Evolutionary conservation across 2,797 vertebrate species (phyloP).

Genomic region (Iguana delicatissima): DNA sequence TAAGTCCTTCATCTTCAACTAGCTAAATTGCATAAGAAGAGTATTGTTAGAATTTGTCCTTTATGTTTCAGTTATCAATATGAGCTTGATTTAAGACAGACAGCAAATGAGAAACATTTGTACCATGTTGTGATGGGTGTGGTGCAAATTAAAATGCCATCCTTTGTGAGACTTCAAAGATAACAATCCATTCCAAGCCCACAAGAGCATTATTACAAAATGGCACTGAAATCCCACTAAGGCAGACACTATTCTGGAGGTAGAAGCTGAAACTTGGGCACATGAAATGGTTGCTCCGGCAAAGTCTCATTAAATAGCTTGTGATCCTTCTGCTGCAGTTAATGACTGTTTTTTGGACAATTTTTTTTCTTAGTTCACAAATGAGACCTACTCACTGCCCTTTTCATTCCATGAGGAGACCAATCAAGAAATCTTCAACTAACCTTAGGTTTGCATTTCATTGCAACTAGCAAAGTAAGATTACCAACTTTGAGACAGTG

Average conservation of each 20-base stretch:
- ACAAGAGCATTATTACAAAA: constrained; percentile 29
- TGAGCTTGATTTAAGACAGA: constrained; percentile 1
- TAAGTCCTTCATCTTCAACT: background rate
- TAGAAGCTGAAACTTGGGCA: background rate
- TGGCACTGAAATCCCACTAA: constrained; percentile 13
- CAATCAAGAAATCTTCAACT: background rate
- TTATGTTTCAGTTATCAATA: constrained; percentile 33
- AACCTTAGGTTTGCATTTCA: background rate
- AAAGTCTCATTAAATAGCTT: background rate
- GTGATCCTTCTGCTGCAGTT: background rate
- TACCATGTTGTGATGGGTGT: constrained; percentile 19
- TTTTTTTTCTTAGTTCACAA: background rate
- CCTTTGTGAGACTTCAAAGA: constrained; percentile 43
- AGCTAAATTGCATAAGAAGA: background rate
- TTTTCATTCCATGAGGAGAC: background rate
- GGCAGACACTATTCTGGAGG: background rate
- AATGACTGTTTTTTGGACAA: background rate
- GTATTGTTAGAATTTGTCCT: constrained; percentile 4
- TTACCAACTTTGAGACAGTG: background rate
- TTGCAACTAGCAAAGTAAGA: background rate
- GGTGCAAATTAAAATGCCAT: constrained; percentile 47
- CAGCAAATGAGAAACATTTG: constrained; percentile 41
- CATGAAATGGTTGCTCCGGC: constrained; percentile 4
- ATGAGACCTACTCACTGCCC: background rate
- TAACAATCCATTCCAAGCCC: constrained; percentile 26